Evolutionary conservation across 2,797 vertebrate species (phyloP).

Genomic region (Gallinago stenura): DNA sequence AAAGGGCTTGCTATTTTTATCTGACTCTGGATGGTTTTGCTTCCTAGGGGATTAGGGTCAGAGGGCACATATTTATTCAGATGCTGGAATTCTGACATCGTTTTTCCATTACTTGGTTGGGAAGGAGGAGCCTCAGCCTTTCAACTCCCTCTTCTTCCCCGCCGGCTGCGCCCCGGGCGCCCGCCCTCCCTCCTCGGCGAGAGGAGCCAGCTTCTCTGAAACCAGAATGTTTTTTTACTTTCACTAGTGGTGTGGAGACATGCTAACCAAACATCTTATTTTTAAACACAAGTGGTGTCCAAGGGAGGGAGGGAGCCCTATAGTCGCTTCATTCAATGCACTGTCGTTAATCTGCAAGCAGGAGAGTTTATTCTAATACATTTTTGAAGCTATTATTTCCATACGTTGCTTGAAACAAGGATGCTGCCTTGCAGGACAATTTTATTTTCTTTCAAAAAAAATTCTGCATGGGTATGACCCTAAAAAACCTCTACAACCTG

Average conservation of each 20-base stretch:
- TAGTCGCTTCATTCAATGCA: background rate
- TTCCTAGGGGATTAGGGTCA: constrained; percentile 82
- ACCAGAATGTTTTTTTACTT: background rate
- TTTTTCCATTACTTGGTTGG: constrained; percentile 89
- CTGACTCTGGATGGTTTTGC: constrained; percentile 76
- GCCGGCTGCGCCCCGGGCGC: background rate
- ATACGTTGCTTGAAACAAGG: background rate
- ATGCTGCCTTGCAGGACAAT: background rate
- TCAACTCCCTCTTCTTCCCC: constrained; percentile 35
- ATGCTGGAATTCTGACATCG: constrained; percentile 87
- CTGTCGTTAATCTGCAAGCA: background rate
- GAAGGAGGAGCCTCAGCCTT: constrained; percentile 78
- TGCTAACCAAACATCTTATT: background rate
- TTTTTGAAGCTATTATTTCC: background rate
- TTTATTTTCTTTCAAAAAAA: background rate
- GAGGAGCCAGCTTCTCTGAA: constrained; percentile 39
- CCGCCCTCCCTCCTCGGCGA: background rate
- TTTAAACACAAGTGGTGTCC: background rate
- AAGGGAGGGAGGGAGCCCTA: background rate
- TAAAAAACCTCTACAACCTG: background rate
- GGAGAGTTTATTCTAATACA: background rate
- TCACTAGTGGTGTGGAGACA: background rate
- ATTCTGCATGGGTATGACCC: background rate
- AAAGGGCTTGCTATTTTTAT: constrained; percentile 85
- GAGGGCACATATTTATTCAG: constrained; percentile 86